Evolutionary conservation across 2,888 invertebrate species (phyloP).

Genomic region (Leptinotarsa haldemani): DNA sequence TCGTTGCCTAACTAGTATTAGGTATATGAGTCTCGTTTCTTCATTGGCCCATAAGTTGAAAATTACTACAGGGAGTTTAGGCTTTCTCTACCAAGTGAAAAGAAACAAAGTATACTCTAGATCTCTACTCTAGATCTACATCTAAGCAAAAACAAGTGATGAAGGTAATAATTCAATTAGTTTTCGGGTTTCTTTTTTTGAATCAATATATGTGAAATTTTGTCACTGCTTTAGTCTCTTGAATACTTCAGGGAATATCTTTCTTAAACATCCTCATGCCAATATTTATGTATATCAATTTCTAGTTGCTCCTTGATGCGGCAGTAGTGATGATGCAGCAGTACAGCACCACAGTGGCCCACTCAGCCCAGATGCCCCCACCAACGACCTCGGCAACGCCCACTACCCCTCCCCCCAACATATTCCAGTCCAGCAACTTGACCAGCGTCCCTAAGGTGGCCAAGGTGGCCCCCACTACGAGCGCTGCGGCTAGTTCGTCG

Average conservation of each 20-base stretch:
- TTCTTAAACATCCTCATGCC: not conserved
- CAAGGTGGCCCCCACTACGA: constrained; percentile 40
- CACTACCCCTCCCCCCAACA: not conserved
- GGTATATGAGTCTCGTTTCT: too few species aligned
- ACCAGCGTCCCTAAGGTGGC: constrained; percentile 38
- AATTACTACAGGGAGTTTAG: too few species aligned
- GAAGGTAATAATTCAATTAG: not conserved
- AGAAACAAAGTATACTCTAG: too few species aligned
- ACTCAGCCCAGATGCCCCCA: constrained; percentile 60
- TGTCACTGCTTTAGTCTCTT: too few species aligned
- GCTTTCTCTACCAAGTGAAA: too few species aligned
- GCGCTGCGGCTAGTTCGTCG: constrained; percentile 29
- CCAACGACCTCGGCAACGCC: constrained; percentile 54
- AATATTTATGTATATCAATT: not conserved
- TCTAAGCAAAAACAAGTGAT: not conserved
- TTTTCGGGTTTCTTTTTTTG: too few species aligned
- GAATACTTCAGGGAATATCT: too few species aligned
- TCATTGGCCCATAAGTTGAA: too few species aligned
- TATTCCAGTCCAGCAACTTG: constrained; percentile 6
- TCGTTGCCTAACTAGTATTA: too few species aligned
- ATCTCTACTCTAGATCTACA: too few species aligned
- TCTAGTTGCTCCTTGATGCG: constrained; percentile 85
- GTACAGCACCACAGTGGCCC: constrained; percentile 79
- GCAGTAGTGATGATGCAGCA: constrained; percentile 95
- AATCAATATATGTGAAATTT: too few species aligned